Base-by-base conservation (phyloP, 2,888 invertebrate species). In the Andrena camellia region DNA sequence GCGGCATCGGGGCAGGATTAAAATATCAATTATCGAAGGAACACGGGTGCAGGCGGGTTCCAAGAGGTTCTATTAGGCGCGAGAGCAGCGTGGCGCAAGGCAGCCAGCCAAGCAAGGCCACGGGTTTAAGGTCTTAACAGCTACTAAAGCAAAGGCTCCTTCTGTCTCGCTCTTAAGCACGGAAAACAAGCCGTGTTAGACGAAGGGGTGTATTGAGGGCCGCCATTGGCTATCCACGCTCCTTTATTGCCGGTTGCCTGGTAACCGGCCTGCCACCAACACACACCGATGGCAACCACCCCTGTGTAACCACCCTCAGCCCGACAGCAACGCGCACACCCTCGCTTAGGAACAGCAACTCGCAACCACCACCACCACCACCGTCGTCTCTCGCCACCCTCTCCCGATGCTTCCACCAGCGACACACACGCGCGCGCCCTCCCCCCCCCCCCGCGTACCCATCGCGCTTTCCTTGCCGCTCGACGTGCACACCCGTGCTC, bases 221-320 rank as follows among this genome's bases (percentile, higher is more conserved):
- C 92, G 93, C 93, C 94, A 94, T 94, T 94, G 94, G 94, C 93
- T 90, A 94, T 93, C 91, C 93, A 91, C 88, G 90, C 90, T 91
- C 92, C 93, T 94, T 93, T 93, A 93, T 93, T 91, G 92, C 90
- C 89, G 90, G 94, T 94, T 94, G 93, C 94, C 89, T 92, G 91
- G 94, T 93, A 93, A 94, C 94, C 90, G 86, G 86, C 88, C 90
- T 89, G 88, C 89, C 90, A 89, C 90, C 89, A 85, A 90, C 91
- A 88, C 89, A 88, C 87, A 86, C 86, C 77, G 85, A 86, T 79
- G 83, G 77, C 86, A 89, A 86, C 87, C 88, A 81, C 81, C 82
- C 70, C 77, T 68, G 76, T 70, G 68, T 62, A 81, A 74, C 80
- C 69, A 82, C 81, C 84, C 76, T 85, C 83, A 84, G 78, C 81